Base-by-base conservation (phyloP, 2,888 invertebrate genomes). In the Sisyra nigra region DNA sequence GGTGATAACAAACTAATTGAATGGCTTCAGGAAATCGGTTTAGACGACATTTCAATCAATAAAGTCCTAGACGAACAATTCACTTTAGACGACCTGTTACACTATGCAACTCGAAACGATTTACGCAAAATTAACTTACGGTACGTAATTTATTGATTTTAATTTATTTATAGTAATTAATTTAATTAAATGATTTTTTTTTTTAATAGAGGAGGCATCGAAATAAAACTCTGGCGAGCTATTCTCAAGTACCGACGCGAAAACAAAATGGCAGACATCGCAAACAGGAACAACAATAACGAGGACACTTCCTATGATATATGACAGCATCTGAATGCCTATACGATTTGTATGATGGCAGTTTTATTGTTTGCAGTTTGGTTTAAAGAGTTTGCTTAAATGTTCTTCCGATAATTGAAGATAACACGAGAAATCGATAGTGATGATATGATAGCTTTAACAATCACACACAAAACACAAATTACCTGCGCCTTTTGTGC, bases 161-260 rank as follows among this genome's bases (percentile, higher is more conserved):
- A n/a, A n/a, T n/a, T n/a, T n/a, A n/a, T n/a, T n/a, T n/a, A n/a
- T n/a, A n/a, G n/a, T n/a, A n/a, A n/a, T n/a, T n/a, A n/a, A n/a
- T n/a, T n/a, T n/a, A n/a, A n/a, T n/a, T n/a, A n/a, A n/a, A n/a
- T n/a, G n/a, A n/a, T 13, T 37, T 30, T 24, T 31, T 51, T 53
- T 45, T 48, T 48, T 57, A 58, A 42, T 64, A 85, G 84, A 57
- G 81, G 85, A 42, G 91, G 91, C 33, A 71, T 84, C 17, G 84
- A 89, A 57, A 73, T 91, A 38, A 74, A 82, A 44, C 66, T 93
- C 48, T 93, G 92, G 92, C 76, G 80, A 47, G 81, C 85, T 0
- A 76, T 93, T 43, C 60, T 73, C 45, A 71, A 76, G 35, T 72
- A 76, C 54, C 67, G 80, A 45, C 53, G 48, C 39, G 51, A 47